phyloP scores from a whole-genome alignment of 1,140 invertebrate genomes.

The Drosophila erecta region DNA sequence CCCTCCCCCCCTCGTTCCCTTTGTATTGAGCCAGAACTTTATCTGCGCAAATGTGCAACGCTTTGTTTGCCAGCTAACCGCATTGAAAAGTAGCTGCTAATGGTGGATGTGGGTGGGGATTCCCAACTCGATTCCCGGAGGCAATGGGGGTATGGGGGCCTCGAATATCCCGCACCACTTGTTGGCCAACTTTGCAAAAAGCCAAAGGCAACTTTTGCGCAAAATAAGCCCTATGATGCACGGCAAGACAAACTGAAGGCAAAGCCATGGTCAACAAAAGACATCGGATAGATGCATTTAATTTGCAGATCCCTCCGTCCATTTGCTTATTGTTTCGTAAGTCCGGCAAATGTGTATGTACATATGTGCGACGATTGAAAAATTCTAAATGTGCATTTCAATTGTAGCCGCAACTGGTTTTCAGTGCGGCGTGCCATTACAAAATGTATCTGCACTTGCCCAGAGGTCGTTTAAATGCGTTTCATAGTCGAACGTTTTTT shows the following conservation, averaged over 20 bases:
- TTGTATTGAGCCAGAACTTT: conserved; percentile 69
- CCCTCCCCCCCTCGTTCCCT: conserved; percentile 3
- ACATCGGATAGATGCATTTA: conserved; percentile 27
- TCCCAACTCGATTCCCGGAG: neutral
- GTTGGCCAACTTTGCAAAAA: conserved; percentile 72
- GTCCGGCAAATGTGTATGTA: conserved; percentile 8
- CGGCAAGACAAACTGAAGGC: conserved; percentile 43
- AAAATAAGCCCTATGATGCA: conserved; percentile 76
- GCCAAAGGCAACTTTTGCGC: conserved; percentile 76
- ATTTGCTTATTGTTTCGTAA: conserved; percentile 39
- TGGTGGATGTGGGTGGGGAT: conserved; percentile 65
- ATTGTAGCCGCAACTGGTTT: conserved; percentile 13
- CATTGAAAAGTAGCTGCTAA: conserved; percentile 83
- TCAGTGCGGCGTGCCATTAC: neutral
- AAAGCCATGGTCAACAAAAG: conserved; percentile 24
- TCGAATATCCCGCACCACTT: conserved; percentile 36
- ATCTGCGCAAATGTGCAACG: conserved; percentile 81
- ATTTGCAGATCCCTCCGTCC: conserved; percentile 5
- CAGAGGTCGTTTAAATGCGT: conserved; percentile 72
- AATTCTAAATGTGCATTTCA: conserved; percentile 20
- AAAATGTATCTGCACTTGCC: conserved; percentile 19
- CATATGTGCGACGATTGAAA: conserved; percentile 25
- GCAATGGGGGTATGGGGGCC: neutral
- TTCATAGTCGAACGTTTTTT: conserved; percentile 67
- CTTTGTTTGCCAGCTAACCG: conserved; percentile 81